Conservation (phyloP, 2,113 vertebrate species). For the Pedionomus torquatus region DNA sequence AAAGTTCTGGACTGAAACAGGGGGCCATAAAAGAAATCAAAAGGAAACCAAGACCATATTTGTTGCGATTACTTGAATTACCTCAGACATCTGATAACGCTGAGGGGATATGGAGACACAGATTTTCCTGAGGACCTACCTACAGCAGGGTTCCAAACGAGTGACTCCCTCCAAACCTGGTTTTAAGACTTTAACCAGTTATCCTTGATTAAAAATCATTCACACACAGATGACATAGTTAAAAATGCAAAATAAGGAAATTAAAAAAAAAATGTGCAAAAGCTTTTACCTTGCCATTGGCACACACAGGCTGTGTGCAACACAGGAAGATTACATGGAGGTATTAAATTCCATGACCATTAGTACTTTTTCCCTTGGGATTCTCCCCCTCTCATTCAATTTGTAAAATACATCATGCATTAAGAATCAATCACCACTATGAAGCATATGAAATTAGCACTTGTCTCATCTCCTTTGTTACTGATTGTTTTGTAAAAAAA, state of each 20-base stretch:
- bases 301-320: neutral
- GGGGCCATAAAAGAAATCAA: neutral
- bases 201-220: neutral
- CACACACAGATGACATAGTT: neutral
- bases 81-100: neutral
- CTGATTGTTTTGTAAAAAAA: neutral
- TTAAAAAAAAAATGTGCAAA: neutral
- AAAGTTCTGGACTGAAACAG: neutral
- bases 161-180: neutral
- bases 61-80: neutral
- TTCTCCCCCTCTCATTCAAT: neutral
- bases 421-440: neutral
- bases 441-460: neutral
- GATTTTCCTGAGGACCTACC: neutral
- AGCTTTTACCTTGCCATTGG: neutral
- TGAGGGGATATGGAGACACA: neutral
- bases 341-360: neutral
- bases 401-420: neutral
- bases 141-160: neutral
- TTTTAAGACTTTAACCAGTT: neutral
- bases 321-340: fast-evolving
- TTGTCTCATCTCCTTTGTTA: neutral
- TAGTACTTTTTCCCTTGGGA: neutral
- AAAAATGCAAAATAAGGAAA: neutral
- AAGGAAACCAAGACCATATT: neutral